These are phyloP conservation scores for Drosophila suboccidentalis DNA, from an alignment of 2,888 invertebrate species.

Conservation along the genomic window DNA sequence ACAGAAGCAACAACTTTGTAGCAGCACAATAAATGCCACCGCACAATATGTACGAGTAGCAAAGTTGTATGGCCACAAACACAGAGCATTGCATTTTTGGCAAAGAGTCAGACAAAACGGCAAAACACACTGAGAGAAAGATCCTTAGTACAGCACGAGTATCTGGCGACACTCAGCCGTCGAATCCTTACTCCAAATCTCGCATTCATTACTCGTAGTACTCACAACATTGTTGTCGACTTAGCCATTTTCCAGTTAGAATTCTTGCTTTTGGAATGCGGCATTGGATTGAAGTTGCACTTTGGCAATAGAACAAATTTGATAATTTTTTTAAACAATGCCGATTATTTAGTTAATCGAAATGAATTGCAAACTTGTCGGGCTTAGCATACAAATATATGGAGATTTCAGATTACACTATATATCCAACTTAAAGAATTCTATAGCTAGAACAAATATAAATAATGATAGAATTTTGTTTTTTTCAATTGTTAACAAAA, in stretches of 20 bases:
- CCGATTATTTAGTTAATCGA: no score
- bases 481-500: no score
- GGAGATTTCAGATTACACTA: no score
- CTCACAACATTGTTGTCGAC: slow-evolving; percentile 5
- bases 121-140: background rate
- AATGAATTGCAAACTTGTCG: no score
- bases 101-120: background rate
- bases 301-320: background rate
- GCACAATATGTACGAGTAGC: slow-evolving; percentile 25
- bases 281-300: background rate
- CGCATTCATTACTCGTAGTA: slow-evolving; percentile 11
- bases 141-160: background rate
- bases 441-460: no score
- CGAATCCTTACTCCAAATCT: background rate
- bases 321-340: no score
- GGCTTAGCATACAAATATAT: no score
- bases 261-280: background rate
- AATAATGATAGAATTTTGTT: no score
- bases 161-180: slow-evolving; percentile 13
- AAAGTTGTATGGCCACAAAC: slow-evolving; percentile 35
- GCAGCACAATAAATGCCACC: slow-evolving; percentile 48
- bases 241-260: slow-evolving; percentile 3
- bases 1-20: slow-evolving; percentile 14
- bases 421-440: no score
- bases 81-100: slow-evolving; percentile 8